Evolutionary conservation across 2,113 vertebrate genomes (phyloP).

Genomic region (Nansenia antarctica): DNA sequence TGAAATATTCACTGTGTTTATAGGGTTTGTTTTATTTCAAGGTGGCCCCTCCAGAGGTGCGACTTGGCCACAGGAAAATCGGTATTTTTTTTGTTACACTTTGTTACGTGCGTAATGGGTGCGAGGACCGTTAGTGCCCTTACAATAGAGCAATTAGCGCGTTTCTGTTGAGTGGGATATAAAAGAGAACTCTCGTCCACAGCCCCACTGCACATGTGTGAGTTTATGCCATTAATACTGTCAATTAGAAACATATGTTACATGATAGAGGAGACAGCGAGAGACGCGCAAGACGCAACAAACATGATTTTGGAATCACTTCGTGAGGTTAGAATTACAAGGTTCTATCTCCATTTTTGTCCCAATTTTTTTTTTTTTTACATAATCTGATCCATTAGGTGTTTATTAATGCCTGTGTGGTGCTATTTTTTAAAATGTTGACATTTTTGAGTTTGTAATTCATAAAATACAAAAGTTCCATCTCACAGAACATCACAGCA

Average conservation of each 20-base stretch:
- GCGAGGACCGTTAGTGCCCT: neutral
- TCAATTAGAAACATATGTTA: conserved; percentile 65
- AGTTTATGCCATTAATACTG: conserved; percentile 48
- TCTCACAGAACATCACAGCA: no score
- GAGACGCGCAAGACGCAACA: conserved; percentile 60
- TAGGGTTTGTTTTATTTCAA: neutral
- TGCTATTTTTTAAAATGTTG: no score
- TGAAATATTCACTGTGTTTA: no score
- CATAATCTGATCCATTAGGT: no score
- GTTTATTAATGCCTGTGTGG: no score
- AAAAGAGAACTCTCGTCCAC: conserved; percentile 5
- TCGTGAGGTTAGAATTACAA: no score
- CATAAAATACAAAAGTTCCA: no score
- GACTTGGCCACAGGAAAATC: neutral
- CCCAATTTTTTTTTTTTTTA: no score
- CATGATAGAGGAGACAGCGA: conserved; percentile 61
- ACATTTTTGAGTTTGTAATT: no score
- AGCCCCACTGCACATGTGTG: conserved; percentile 43
- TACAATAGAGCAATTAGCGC: conserved; percentile 20
- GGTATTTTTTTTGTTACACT: neutral
- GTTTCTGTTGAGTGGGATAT: neutral
- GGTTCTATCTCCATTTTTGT: no score
- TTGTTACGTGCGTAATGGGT: conserved; percentile 45
- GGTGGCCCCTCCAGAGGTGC: neutral
- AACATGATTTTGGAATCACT: conserved; percentile 79